Conservation (phyloP, 2,888 invertebrate genomes). For the Marronus borbonicus region DNA sequence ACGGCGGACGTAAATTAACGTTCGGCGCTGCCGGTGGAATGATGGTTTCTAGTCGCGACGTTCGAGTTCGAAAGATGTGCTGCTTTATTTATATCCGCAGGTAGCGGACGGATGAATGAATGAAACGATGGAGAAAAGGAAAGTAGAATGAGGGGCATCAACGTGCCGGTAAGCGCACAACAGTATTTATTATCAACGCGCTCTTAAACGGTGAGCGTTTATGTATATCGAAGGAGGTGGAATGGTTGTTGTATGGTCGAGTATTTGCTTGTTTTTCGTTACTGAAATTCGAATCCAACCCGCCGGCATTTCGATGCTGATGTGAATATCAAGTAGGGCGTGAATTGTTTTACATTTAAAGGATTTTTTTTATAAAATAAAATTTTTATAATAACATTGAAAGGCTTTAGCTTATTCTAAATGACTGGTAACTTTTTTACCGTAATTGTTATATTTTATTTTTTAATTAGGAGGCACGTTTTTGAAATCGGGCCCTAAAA, state of each 20-base stretch:
- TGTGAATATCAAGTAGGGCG: neutral
- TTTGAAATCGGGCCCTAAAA: too few species aligned
- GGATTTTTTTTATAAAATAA: too few species aligned
- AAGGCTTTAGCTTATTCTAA: too few species aligned
- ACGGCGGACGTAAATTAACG: constrained; percentile 12
- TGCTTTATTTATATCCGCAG: too few species aligned
- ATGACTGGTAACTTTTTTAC: too few species aligned
- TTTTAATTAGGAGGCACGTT: too few species aligned
- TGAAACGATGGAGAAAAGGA: neutral
- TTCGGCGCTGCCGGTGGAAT: neutral
- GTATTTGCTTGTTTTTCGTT: too few species aligned
- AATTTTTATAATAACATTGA: too few species aligned
- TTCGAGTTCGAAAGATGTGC: neutral
- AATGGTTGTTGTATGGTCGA: too few species aligned
- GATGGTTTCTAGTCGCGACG: constrained; percentile 1
- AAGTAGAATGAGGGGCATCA: neutral
- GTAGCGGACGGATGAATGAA: constrained; percentile 17
- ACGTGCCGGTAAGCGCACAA: neutral
- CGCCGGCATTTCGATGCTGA: neutral
- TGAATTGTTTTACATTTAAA: too few species aligned
- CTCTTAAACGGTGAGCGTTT: constrained; percentile 1
- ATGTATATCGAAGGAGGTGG: neutral
- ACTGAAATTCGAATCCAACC: neutral
- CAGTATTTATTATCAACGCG: constrained; percentile 12
- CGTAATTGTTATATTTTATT: too few species aligned